Percentiles rank a stretch among this genome's conserved stretches.
These are phyloP conservation scores for Cylindroiulus punctatus DNA, from an alignment of 2,888 invertebrate genomes.

Conservation along the genomic window DNA sequence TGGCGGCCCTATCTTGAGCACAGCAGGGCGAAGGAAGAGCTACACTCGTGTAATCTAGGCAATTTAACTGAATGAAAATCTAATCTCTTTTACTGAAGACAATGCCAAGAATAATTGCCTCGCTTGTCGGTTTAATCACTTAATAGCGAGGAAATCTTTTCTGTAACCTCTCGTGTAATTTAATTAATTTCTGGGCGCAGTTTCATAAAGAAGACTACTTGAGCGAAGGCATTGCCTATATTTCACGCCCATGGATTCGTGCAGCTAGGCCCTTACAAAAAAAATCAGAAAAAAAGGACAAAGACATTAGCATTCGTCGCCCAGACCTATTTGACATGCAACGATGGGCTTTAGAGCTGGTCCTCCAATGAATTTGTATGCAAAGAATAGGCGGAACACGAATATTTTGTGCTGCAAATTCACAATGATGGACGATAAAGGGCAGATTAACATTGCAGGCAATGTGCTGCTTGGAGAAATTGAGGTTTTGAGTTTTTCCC, in stretches of 20 bases:
- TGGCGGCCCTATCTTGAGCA: background rate
- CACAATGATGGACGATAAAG: background rate
- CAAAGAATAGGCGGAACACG: background rate
- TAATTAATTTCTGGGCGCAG: conserved; percentile 50
- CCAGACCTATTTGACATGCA: background rate
- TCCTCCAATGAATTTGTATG: background rate
- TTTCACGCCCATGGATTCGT: background rate
- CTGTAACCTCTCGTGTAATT: conserved; percentile 49
- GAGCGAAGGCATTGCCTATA: conserved; percentile 23
- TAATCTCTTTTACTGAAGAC: conserved; percentile 48
- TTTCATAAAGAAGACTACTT: background rate
- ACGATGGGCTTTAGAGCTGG: background rate
- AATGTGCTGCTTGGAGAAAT: too few relatives aligned
- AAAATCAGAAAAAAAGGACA: background rate
- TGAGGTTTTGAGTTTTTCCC: too few relatives aligned
- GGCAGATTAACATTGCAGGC: background rate
- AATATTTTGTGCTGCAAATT: background rate
- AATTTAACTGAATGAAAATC: conserved; percentile 43
- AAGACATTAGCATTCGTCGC: background rate
- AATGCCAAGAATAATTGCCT: conserved; percentile 51
- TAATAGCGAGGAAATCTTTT: conserved; percentile 50
- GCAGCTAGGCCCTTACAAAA: too few relatives aligned
- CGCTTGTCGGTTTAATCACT: conserved; percentile 51
- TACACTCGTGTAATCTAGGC: conserved; percentile 7
- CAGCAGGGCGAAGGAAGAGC: background rate